Conservation (phyloP, 2,888 invertebrate genomes). For the Teinopalpus imperialis region DNA sequence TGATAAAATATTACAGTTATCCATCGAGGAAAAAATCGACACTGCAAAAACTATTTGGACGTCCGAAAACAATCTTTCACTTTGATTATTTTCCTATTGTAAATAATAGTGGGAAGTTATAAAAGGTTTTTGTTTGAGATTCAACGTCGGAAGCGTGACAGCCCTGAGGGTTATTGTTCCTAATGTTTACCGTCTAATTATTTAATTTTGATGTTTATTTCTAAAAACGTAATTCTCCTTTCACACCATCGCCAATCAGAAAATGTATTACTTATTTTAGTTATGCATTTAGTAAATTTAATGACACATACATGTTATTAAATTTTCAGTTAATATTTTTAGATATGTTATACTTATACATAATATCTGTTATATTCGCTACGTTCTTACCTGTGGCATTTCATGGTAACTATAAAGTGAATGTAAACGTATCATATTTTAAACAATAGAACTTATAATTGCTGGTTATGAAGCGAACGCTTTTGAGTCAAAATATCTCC, state of each 20-base stretch:
- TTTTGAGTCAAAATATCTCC: slow-evolving; percentile 40
- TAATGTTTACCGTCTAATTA: slow-evolving; percentile 18
- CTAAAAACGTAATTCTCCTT: too few relatives aligned
- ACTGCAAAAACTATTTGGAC: slow-evolving; percentile 67
- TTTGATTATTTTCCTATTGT: slow-evolving; percentile 77
- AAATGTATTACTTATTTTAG: too few relatives aligned
- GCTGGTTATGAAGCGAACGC: slow-evolving; percentile 4
- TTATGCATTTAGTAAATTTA: too few relatives aligned
- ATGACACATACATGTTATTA: too few relatives aligned
- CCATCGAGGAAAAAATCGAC: slow-evolving; percentile 64
- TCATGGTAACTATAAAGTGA: not conserved
- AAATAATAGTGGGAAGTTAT: slow-evolving; percentile 65
- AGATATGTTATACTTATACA: too few relatives aligned
- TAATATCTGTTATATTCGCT: not conserved
- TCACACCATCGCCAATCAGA: too few relatives aligned
- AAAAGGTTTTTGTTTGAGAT: slow-evolving; percentile 53
- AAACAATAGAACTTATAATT: slow-evolving; percentile 19
- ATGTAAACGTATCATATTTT: slow-evolving; percentile 16
- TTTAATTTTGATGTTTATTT: too few relatives aligned
- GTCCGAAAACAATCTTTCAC: slow-evolving; percentile 70
- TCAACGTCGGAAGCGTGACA: slow-evolving; percentile 47
- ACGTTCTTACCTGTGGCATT: too few relatives aligned
- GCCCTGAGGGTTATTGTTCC: slow-evolving; percentile 42
- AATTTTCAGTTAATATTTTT: too few relatives aligned
- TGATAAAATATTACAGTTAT: slow-evolving; percentile 75